Evolutionary conservation across 1,140 invertebrate genomes (phyloP), one percentile per base, ranked within the genome.

Genomic region (Papilio machaon): DNA sequence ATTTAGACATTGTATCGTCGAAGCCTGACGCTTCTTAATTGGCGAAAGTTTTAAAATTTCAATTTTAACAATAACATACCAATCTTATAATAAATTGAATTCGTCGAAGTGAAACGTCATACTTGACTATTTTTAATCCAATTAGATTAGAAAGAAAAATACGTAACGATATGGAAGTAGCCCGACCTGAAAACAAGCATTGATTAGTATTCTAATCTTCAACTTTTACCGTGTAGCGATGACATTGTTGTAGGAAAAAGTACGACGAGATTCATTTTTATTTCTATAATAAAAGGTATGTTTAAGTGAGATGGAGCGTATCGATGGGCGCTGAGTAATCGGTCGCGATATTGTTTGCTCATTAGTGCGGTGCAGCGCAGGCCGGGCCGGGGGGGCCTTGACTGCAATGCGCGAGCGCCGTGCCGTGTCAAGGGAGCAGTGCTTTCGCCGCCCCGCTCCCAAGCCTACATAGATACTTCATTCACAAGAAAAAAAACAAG

Each of bases 381-480:
- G 81, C 17, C 54, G 54, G 54, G 54, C 17, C 54, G 81, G 84
- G 88, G 81, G 84, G 88, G 89, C 93, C 93, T 94, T 94, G 93
- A 94, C 93, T 86, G 91, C 91, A 94, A 94, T 94, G 91, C 90
- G 91, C 91, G 90, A 86, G 89, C 91, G 91, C 89, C 91, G 93
- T 93, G 88, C 87, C 93, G 86, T 94, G 93, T 94, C 93, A 94
- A 94, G 93, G 93, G 93, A 94, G 92, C 88, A 85, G 91, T 92
- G 93, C 92, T 94, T 94, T 94, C 93, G 92, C 93, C 86, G 91
- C 88, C 74, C 81, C 90, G 86, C 80, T 77, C 81, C 73, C 83
- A 83, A 86, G 82, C 85, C 87, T 89, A 89, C 82, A 85, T 47
- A 76, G 13, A 54, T 76, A 11, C 13, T 47, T 76, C 47, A 76